These are phyloP conservation scores for Plectus sambesii DNA, from an alignment of 1,140 invertebrate genomes.

Conservation along the genomic window DNA sequence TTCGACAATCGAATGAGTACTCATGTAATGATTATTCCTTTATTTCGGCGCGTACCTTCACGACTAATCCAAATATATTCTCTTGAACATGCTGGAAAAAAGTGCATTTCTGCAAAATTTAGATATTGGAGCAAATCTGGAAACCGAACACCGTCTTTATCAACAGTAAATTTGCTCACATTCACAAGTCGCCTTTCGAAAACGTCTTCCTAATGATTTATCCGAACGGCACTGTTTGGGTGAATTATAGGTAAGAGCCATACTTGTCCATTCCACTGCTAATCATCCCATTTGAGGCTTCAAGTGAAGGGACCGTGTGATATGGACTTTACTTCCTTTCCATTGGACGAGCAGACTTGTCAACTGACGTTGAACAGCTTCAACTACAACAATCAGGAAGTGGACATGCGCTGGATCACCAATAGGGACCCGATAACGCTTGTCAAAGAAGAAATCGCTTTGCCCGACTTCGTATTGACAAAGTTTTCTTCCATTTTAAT, in stretches of 20 bases:
- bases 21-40: no score
- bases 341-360: conserved; percentile 30
- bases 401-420: conserved; percentile 35
- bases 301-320: conserved; percentile 32
- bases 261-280: background rate
- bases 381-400: conserved; percentile 37
- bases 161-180: conserved; percentile 32
- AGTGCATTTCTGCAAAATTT: no score
- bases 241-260: conserved; percentile 19
- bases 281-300: conserved; percentile 15
- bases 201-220: conserved; percentile 40
- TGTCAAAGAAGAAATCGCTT: conserved; percentile 27
- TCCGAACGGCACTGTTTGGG: conserved; percentile 34
- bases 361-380: conserved; percentile 32
- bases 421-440: conserved; percentile 22
- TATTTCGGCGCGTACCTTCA: background rate
- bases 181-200: conserved; percentile 33
- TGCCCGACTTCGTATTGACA: conserved; percentile 32
- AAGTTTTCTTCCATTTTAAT: conserved; percentile 33
- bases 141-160: conserved; percentile 39
- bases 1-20: no score
- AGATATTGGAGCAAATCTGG: conserved; percentile 36
- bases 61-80: no score
- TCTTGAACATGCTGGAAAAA: no score
- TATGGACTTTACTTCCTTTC: conserved; percentile 35